Evolutionary conservation across 2,888 invertebrate species (phyloP).

Genomic region (Netelia fuscicornis): DNA sequence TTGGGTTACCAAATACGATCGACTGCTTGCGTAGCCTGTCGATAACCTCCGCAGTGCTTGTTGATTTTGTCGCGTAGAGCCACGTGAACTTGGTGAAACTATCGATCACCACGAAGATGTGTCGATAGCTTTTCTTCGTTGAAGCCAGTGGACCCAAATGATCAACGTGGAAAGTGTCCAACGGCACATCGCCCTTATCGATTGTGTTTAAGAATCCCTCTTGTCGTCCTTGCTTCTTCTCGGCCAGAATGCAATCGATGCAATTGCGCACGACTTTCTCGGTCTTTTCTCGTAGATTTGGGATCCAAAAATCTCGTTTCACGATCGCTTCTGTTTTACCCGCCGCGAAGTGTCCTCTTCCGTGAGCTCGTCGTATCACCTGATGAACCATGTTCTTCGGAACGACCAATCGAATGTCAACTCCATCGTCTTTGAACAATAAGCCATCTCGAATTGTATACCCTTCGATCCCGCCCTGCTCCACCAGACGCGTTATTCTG

Average conservation of each 20-base stretch:
- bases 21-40: conserved; percentile 46
- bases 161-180: conserved; percentile 57
- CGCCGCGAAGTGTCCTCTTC: conserved; percentile 46
- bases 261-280: conserved; percentile 63
- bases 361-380: conserved; percentile 50
- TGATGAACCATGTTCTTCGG: conserved; percentile 56
- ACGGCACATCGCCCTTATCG: conserved; percentile 24
- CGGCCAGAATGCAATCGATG: conserved; percentile 68
- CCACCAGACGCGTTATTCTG: conserved; percentile 3
- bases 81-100: conserved; percentile 60
- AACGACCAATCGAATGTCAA: conserved; percentile 32
- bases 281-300: conserved; percentile 49
- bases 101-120: conserved; percentile 56
- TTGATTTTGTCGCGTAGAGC: conserved; percentile 61
- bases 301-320: conserved; percentile 56
- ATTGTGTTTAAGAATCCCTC: conserved; percentile 56
- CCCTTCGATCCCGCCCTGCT: neutral
- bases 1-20: conserved; percentile 59
- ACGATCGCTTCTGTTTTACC: conserved; percentile 37
- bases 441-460: conserved; percentile 4
- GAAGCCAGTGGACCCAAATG: conserved; percentile 52
- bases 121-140: conserved; percentile 55
- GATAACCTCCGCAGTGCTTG: conserved; percentile 52
- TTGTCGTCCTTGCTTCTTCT: conserved; percentile 43
- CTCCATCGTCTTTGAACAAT: conserved; percentile 51